Evolutionary conservation across 2,888 invertebrate genomes (phyloP), one percentile per base, ranked within the genome.

Genomic region (Timema cristinae): DNA sequence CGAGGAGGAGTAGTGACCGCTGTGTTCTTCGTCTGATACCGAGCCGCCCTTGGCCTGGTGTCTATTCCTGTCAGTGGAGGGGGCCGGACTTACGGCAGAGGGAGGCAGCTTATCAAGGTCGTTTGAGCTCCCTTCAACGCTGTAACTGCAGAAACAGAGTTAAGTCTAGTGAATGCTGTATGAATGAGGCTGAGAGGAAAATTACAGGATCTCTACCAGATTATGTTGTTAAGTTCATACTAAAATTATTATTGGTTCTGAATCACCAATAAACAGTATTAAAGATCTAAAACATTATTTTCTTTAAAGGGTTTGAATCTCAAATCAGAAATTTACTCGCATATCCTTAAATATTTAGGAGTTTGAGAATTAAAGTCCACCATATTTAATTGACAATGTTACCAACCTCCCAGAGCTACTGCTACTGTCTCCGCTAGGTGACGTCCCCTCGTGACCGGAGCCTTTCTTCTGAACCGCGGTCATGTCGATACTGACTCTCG

Each of bases 1-100:
- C 5, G 91, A 90, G 7, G 90, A 90, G 51, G 90, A 90, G 81
- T 90, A 90, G 75, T 89, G 88, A 72, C 75, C 85, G 89, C 82
- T 89, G 90, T 51, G 69, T 32, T 74, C 71, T n/a, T 72, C 75
- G 72, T 75, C 75, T 9, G 72, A 69, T 6, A 50, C 66, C 48
- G 51, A 67, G 15, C 32, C 63, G 7, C 16, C 51, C 32, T 32
- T 11, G 13, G 68, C 49, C 61, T 56, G 52, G 9, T 10, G 10
- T n/a, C 50, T 15, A 11, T 49, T 50, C 16, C 61, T 50, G 1
- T 61, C 50, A 0, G 69, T 32, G n/a, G 69, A 69, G n/a, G 49
- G 63, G 48, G 10, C 9, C 8, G 69, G 51, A 48, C 69, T 13
- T 69, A 47, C n/a, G n/a, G 32, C 0, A 50, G 69, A 68, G 9